Evolutionary conservation across 2,888 invertebrate genomes (phyloP), one percentile per base, ranked within the genome.

Genomic region (Steinernema carpocapsae): DNA sequence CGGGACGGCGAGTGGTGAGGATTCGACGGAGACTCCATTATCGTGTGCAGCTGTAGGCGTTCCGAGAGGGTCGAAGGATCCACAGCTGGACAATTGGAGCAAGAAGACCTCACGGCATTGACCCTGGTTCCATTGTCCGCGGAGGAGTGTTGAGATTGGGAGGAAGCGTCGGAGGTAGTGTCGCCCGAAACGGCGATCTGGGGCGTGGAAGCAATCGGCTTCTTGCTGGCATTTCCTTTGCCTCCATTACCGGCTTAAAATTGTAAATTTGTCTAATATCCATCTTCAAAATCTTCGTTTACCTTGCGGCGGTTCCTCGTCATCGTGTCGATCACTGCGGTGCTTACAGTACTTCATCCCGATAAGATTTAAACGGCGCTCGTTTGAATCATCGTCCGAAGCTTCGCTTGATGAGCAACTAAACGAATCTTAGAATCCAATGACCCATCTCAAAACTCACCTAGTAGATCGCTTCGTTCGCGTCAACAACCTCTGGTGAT

Each of bases 361-460:
- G 1, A 84, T 70, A 75, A 85, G 78, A 24, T 80, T 80, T 70
- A 83, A 73, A n/a, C 82, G 74, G 3, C 83, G 74, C 17, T 82
- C 81, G 52, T 82, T 83, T 93, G 74, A 45, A 76, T 90, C 90
- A 32, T 90, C 90, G 88, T 95, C 95, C 76, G 94, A 94, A 6
- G 95, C 93, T 88, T 96, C 95, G 0, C 95, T 95, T 72, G 94
- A 95, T 83, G 94, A 94, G 87, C 95, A 95, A 72, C 94, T 94
- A 6, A 94, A 88, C n/a, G 48, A 48, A 4, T 7, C 14, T 48
- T 48, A 17, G 19, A 4, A 26, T 56, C 12, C 12, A 51, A 22
- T 19, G 24, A 56, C 10, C 22, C 12, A 14, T 7, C 6, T 19
- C 22, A 75, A 7, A 24, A 17, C 59, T n/a, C n/a, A 80, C 80